Base-by-base conservation (phyloP, 2,888 invertebrate species). In the Lasioglossum villosulum region DNA sequence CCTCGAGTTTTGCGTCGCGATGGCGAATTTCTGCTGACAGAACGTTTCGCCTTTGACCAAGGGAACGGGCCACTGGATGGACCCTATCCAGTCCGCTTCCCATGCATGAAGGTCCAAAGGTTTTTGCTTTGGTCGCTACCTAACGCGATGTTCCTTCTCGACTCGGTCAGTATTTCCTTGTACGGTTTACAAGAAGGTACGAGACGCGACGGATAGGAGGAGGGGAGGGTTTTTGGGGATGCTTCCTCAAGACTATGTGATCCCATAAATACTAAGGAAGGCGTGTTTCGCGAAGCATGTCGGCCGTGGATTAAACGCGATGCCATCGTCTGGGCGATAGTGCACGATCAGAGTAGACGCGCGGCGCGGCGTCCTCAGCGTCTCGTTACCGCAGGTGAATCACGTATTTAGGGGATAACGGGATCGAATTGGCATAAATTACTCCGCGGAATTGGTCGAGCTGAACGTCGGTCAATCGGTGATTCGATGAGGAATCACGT, bases 401-500 rank as follows among this genome's bases (percentile, higher is more conserved):
- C 39, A 56, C 56, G 45, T 82, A 76, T 82, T 76, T 76, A 82
- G 63, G n/a, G 19, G 45, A n/a, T 48, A 39, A 8, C 27, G 6
- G 56, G 75, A 45, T 68, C 84, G 80, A 70, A 74, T 72, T 56
- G 86, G 63, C 80, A 86, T 87, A 84, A 90, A 90, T 90, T 90
- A 80, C 76, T 42, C 68, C 72, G 77, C 59, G 78, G 70, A 79
- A 63, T 78, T 56, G 77, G 63, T 37, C 27, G 63, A 37, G 42
- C n/a, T 16, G 30, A 14, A 34, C 74, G 75, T 52, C 45, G 45
- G 77, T 80, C 77, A 78, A 42, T 88, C 86, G 88, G 88, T 86
- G 88, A 90, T 86, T 83, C 86, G 84, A 91, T 92, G 91, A 87
- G 85, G 78, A 86, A 90, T 92, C 93, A 92, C 93, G 92, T 91